Conservation (phyloP, 2,113 vertebrate genomes). For the Bos javanicus region DNA sequence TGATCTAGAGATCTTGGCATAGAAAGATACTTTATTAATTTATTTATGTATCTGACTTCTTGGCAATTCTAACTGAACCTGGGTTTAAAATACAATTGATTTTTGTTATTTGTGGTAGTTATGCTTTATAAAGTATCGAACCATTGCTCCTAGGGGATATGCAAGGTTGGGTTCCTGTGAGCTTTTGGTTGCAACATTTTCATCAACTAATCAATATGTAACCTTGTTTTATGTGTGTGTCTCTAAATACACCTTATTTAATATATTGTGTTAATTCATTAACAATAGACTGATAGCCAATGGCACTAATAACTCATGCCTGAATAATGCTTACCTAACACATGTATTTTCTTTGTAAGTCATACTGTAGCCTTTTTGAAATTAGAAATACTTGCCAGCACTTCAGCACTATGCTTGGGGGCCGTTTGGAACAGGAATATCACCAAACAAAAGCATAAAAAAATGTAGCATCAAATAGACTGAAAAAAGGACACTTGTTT, state of each 20-base stretch:
- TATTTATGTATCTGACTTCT: neutral
- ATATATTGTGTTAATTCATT: slow-evolving; percentile 37
- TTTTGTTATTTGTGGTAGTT: slow-evolving; percentile 25
- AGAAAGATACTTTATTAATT: slow-evolving; percentile 47
- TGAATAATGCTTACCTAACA: slow-evolving; percentile 12
- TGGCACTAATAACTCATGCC: neutral
- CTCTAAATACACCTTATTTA: slow-evolving; percentile 26
- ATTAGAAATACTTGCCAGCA: neutral
- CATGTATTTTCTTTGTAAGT: neutral
- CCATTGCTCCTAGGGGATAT: neutral
- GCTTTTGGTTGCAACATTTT: slow-evolving; percentile 17
- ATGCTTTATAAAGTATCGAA: slow-evolving; percentile 14
- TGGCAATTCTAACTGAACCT: neutral
- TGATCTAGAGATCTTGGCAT: neutral
- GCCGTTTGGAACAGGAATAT: neutral
- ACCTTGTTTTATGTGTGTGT: neutral
- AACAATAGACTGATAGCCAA: neutral
- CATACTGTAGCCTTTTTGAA: neutral
- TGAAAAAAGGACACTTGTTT: neutral
- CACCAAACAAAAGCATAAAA: neutral
- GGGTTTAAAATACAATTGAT: slow-evolving; percentile 37
- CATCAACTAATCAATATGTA: slow-evolving; percentile 8
- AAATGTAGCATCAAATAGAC: neutral
- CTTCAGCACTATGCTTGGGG: neutral
- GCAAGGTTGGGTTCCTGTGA: neutral